A percentile compares a stretch with the other conserved stretches of the same genome.
phyloP scores from a whole-genome alignment of 2,797 vertebrate genomes.

The Jordanella pulchra region DNA sequence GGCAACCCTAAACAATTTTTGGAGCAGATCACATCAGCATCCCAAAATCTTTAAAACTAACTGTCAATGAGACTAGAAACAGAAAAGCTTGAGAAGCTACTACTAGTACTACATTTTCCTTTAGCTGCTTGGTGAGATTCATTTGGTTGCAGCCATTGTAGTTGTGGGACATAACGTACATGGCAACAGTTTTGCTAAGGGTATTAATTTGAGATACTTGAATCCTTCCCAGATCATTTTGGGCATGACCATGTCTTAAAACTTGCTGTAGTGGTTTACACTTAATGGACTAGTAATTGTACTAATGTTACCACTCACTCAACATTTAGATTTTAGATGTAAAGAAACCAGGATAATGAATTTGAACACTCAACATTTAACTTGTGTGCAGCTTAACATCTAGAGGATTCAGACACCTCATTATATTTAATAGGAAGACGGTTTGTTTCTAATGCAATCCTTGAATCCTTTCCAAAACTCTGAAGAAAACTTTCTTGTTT shows the following conservation, averaged over 20 bases:
- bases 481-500: background rate
- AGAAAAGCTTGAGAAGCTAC: too few relatives aligned
- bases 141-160: background rate
- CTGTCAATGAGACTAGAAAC: too few relatives aligned
- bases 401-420: background rate
- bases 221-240: background rate
- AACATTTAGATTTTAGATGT: background rate
- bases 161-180: background rate
- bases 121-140: background rate
- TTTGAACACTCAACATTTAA: background rate
- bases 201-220: background rate
- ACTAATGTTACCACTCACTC: background rate
- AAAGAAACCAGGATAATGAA: background rate
- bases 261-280: background rate
- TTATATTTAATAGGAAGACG: background rate
- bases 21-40: too few relatives aligned
- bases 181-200: background rate
- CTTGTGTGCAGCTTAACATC: background rate
- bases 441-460: background rate
- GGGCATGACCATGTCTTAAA: background rate
- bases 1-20: too few relatives aligned
- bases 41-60: too few relatives aligned
- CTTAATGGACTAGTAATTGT: background rate
- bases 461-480: background rate
- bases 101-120: too few relatives aligned